Percentiles rank a stretch among this genome's conserved stretches.
Evolutionary conservation across 2,113 vertebrate genomes (phyloP).

Genomic region (Anser cygnoides): DNA sequence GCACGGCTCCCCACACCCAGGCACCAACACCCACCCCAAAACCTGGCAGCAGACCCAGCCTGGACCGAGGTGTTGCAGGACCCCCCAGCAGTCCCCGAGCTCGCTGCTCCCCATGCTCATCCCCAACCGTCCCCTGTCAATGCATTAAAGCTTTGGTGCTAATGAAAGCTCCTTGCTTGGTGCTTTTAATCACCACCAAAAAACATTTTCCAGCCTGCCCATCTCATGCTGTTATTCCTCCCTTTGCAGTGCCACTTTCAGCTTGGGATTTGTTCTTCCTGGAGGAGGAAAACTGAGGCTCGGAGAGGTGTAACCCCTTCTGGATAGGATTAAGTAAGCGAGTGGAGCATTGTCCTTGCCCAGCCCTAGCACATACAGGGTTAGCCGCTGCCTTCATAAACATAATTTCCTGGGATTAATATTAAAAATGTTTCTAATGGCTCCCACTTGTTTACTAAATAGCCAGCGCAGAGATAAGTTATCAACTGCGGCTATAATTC

Average conservation of each 20-base stretch:
- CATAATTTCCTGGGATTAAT: constrained; percentile 56
- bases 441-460: constrained; percentile 58
- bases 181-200: background rate
- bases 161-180: fast-evolving
- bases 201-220: background rate
- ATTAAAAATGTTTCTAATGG: constrained; percentile 34
- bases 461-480: constrained; percentile 51
- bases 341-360: background rate
- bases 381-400: constrained; percentile 11
- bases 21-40: background rate
- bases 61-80: background rate
- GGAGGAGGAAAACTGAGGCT: background rate
- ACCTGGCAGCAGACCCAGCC: background rate
- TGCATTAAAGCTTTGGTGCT: fast-evolving
- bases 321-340: fast-evolving
- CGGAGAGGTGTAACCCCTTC: background rate
- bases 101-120: background rate
- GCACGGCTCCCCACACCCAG: background rate
- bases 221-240: background rate
- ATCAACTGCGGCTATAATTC: constrained; percentile 53
- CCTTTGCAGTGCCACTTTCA: background rate
- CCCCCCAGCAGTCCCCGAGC: background rate
- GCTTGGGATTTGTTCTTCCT: background rate
- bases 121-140: background rate
- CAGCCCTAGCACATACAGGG: background rate